Evolutionary conservation across 2,888 invertebrate species (phyloP).

Genomic region (Ptychoptera albimana): DNA sequence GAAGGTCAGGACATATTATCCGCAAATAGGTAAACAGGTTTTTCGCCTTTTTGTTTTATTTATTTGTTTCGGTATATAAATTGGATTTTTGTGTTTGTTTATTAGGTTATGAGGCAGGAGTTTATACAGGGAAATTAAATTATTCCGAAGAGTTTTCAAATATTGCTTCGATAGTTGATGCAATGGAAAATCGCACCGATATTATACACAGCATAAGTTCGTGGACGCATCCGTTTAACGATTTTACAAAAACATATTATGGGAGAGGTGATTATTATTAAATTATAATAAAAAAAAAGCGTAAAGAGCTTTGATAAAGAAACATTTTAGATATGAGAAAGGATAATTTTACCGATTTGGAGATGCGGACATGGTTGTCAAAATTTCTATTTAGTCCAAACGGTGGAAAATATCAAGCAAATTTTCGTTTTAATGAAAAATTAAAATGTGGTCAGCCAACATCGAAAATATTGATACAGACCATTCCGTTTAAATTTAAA

Average conservation of each 20-base stretch:
- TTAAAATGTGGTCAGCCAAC: constrained; percentile 45
- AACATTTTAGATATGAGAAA: constrained; percentile 33
- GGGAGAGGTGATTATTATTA: constrained; percentile 30
- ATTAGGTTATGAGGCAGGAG: constrained; percentile 36
- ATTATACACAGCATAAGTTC: constrained; percentile 37
- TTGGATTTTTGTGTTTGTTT: no score
- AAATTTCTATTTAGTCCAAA: constrained; percentile 51
- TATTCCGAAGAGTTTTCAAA: constrained; percentile 43
- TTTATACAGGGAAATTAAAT: constrained; percentile 50
- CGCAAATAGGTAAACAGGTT: constrained; percentile 35
- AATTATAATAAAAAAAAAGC: constrained; percentile 7
- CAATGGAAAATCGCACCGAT: constrained; percentile 36
- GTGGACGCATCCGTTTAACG: constrained; percentile 50
- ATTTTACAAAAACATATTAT: constrained; percentile 42
- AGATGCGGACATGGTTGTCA: constrained; percentile 46
- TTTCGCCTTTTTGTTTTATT: no score
- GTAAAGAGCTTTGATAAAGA: no score
- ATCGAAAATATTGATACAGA: constrained; percentile 35
- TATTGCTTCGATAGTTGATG: constrained; percentile 37
- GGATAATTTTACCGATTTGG: constrained; percentile 31
- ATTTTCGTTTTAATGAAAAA: constrained; percentile 44
- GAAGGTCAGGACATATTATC: constrained; percentile 42
- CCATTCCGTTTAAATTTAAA: constrained; percentile 45
- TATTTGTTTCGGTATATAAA: no score
- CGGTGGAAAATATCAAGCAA: constrained; percentile 51